Conservation (phyloP, 2,888 invertebrate genomes). For the Charanyca ferruginea region DNA sequence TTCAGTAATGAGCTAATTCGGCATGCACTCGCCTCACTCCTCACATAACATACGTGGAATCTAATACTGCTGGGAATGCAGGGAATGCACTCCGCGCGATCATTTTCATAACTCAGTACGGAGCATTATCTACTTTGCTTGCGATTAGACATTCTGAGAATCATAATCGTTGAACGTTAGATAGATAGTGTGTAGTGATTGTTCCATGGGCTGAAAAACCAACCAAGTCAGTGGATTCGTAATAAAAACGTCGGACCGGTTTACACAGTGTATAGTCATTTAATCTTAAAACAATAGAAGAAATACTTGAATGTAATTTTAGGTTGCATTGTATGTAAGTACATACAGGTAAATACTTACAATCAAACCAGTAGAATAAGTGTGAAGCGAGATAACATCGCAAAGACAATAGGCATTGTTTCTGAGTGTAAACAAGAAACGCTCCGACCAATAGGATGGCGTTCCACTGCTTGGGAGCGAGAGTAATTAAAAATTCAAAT, state of each 20-base stretch:
- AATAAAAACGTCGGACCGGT: constrained; percentile 23
- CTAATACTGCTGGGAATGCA: constrained; percentile 70
- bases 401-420: constrained; percentile 84
- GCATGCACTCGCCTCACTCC: constrained; percentile 72
- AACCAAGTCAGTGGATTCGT: background rate
- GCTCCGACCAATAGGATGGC: constrained; percentile 81
- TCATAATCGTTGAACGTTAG: constrained; percentile 39
- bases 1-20: constrained; percentile 84
- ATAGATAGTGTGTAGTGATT: constrained; percentile 14
- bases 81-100: constrained; percentile 69
- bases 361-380: constrained; percentile 58
- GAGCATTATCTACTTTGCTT: constrained; percentile 53
- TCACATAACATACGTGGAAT: constrained; percentile 65
- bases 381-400: constrained; percentile 65
- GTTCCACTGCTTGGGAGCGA: constrained; percentile 63
- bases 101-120: constrained; percentile 52
- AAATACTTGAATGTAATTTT: constrained; percentile 26
- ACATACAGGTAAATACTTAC: constrained; percentile 32
- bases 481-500: constrained; percentile 90
- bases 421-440: constrained; percentile 77
- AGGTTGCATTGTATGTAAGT: background rate
- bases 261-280: constrained; percentile 35
- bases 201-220: background rate
- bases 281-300: constrained; percentile 47
- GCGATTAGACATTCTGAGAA: constrained; percentile 51